A percentile compares a stretch with the other conserved stretches of the same genome.
Conservation (phyloP, 2,113 vertebrate species). For the Aegypius monachus region DNA sequence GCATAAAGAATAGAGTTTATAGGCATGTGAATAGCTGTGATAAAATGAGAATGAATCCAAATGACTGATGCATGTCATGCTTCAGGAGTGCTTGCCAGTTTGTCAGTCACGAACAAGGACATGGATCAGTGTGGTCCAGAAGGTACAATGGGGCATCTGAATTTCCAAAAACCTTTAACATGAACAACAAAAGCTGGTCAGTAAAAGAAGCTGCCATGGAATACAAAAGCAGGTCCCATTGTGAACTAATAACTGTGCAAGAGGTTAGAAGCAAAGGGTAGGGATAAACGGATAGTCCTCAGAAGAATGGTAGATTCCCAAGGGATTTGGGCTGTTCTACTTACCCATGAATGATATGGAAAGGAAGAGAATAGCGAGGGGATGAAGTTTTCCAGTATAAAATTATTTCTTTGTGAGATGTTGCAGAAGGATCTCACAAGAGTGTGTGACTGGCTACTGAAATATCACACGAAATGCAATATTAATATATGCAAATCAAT, state of each 20-base stretch:
- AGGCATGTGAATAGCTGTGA: neutral
- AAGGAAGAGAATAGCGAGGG: neutral
- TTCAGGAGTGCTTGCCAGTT: neutral
- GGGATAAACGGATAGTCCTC: neutral
- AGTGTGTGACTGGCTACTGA: neutral
- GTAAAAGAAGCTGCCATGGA: neutral
- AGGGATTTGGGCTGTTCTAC: neutral
- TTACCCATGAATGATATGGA: neutral
- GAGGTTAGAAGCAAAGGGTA: neutral
- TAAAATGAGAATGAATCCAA: neutral
- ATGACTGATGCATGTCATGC: neutral
- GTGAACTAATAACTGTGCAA: neutral
- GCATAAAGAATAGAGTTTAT: neutral
- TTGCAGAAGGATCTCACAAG: neutral
- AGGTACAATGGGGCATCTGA: neutral
- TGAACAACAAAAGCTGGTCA: neutral
- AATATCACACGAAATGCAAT: neutral
- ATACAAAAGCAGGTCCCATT: neutral
- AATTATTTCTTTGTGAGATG: neutral
- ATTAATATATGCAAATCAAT: neutral
- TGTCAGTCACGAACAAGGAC: neutral
- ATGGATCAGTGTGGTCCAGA: neutral
- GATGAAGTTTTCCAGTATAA: neutral
- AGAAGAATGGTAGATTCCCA: neutral
- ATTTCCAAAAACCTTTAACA: neutral